phyloP scores from a whole-genome alignment of 2,113 vertebrate genomes.

The Ciconia stormi region DNA sequence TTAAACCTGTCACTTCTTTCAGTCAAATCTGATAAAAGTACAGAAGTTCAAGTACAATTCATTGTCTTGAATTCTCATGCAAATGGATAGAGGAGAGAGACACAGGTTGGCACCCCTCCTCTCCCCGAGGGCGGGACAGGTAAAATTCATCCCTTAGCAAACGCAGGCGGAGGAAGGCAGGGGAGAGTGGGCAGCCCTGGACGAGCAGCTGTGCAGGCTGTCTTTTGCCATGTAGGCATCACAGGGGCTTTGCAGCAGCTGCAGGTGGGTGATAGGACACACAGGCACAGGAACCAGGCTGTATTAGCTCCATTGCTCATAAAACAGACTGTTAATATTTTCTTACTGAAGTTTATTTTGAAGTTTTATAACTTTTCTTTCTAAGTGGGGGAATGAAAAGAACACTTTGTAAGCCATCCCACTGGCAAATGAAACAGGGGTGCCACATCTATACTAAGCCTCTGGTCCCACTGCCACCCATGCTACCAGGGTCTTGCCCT shows the following conservation, averaged over 20 bases:
- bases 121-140: neutral
- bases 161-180: neutral
- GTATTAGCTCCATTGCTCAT: neutral
- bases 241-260: neutral
- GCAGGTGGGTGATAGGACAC: neutral
- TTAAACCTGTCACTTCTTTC: neutral
- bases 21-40: neutral
- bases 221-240: neutral
- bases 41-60: neutral
- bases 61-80: neutral
- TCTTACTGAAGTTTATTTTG: accelerated
- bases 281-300: neutral
- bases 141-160: neutral
- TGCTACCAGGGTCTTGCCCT: neutral
- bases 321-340: neutral
- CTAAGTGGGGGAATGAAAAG: neutral
- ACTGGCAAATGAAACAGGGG: neutral
- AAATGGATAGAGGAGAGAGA: neutral
- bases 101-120: neutral
- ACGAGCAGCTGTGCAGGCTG: neutral
- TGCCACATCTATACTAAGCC: neutral
- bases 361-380: neutral
- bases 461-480: neutral
- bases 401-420: neutral
- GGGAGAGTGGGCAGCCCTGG: neutral